Percentiles rank a stretch among this genome's conserved stretches.
Conservation (phyloP, 2,888 invertebrate species). For the Sepioteuthis lessoniana region DNA sequence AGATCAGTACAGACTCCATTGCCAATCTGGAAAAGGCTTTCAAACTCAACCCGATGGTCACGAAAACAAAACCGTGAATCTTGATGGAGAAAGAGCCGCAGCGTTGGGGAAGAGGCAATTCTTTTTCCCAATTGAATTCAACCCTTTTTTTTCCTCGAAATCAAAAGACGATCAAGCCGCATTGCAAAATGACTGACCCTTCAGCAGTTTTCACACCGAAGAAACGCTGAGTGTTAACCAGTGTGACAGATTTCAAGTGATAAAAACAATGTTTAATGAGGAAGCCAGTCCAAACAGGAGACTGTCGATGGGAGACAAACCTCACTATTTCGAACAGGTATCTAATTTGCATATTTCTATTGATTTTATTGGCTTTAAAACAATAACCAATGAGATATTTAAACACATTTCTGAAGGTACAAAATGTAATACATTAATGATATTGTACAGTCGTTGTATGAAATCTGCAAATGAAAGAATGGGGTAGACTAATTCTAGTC, state of each 20-base stretch:
- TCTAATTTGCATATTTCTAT: not conserved
- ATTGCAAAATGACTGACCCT: not conserved
- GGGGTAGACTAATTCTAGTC: no score
- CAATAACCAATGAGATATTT: accelerated
- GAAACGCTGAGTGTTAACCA: not conserved
- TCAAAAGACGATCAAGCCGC: not conserved
- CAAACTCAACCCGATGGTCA: not conserved
- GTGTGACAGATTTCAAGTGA: not conserved
- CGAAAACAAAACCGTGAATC: no score
- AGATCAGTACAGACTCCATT: not conserved
- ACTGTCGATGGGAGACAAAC: not conserved
- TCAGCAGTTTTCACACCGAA: not conserved
- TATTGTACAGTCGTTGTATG: no score
- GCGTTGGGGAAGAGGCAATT: not conserved
- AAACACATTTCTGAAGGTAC: not conserved
- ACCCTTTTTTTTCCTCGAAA: not conserved
- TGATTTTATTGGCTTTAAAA: not conserved
- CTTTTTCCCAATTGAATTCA: not conserved
- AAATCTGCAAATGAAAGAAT: no score
- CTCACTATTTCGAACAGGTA: not conserved
- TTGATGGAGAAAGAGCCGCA: not conserved
- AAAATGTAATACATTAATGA: not conserved
- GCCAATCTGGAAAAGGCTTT: not conserved
- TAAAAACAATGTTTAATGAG: not conserved
- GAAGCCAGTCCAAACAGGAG: not conserved